Conservation (phyloP, 2,113 vertebrate species). For the Tragelaphus strepsiceros region DNA sequence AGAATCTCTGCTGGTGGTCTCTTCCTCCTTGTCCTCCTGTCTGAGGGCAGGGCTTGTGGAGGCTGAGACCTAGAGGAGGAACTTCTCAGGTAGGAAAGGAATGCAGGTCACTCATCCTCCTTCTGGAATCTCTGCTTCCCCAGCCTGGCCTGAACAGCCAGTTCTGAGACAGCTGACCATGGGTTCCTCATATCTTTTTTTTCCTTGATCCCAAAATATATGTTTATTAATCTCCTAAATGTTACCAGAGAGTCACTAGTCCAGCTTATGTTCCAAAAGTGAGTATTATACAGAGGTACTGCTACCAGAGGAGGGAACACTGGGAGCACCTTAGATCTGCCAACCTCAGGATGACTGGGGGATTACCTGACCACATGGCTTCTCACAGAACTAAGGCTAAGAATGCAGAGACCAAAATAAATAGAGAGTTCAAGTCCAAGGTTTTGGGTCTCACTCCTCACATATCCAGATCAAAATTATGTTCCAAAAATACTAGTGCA, state of each 20-base stretch:
- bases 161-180: background rate
- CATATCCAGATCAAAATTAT: background rate
- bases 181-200: too few relatives aligned
- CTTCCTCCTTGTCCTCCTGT: too few relatives aligned
- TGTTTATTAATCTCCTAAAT: background rate
- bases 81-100: background rate
- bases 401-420: background rate
- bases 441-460: background rate
- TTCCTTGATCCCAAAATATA: background rate
- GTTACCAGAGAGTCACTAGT: background rate
- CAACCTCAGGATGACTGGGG: background rate
- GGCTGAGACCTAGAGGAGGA: too few relatives aligned
- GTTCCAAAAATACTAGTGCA: accelerated
- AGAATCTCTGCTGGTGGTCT: too few relatives aligned
- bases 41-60: too few relatives aligned
- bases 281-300: background rate
- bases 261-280: background rate
- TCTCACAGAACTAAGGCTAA: background rate
- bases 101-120: background rate
- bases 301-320: background rate
- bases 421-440: background rate
- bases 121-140: background rate
- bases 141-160: background rate
- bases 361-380: background rate
- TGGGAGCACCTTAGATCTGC: background rate